Evolutionary conservation across 2,888 invertebrate species (phyloP), one percentile per base, ranked within the genome.

Genomic region (Spilosoma lubricipeda): DNA sequence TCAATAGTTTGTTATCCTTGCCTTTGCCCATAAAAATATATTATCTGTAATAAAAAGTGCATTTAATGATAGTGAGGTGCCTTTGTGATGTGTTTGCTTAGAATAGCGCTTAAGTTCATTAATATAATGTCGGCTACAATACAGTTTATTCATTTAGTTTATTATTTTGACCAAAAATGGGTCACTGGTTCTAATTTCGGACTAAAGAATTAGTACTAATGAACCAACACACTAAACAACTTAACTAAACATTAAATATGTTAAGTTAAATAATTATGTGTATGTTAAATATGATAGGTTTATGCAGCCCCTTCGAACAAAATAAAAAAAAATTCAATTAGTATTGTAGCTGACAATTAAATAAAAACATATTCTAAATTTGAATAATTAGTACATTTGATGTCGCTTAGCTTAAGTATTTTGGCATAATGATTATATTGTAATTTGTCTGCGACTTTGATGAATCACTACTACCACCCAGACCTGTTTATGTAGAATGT

Each of bases 61-160:
- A 82, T 85, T 85, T 80, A 83, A 73, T 75, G 45, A 70, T 79
- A 80, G 81, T 75, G 75, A 77, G 80, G 84, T 84, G 84, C 84
- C 84, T 85, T 84, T 84, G 77, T 83, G 59, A 81, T 70, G 74
- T 82, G 83, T 79, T 75, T 80, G 74, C 79, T 75, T 78, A 73
- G 71, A 66, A 45, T 82, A 78, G 68, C 30, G 75, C 74, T 79
- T 72, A 71, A 72, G 63, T 70, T 42, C 65, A 63, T 63, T 63
- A 63, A 4, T 70, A 67, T 76, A 63, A 77, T 27, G 76, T 84
- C 77, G 73, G 72, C 56, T 74, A 77, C 73, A 76, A 63, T 73
- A 70, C 36, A 59, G 36, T 18, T 33, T 33, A n/a, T 56, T 36
- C 52, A n/a, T 56, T 56, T 11, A 56, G 11, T 13, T n/a, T 13